Percentiles rank a stretch among this genome's conserved stretches.
Evolutionary conservation across 2,797 vertebrate species (phyloP).

Genomic region (Avahi laniger): DNA sequence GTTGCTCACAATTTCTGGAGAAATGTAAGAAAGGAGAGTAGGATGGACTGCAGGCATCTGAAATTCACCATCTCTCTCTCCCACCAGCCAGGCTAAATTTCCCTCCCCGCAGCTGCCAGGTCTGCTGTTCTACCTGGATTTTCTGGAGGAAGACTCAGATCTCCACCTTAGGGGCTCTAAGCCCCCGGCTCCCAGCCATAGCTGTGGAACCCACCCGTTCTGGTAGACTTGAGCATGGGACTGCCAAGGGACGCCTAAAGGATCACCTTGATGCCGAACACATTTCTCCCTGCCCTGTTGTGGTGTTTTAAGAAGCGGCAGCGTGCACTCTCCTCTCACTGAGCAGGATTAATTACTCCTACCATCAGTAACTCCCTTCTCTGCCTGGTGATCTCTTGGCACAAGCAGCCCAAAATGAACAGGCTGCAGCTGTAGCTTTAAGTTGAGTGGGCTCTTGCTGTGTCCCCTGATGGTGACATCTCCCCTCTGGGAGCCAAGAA

Average conservation of each 20-base stretch:
- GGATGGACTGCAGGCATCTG: not conserved
- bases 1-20: not conserved
- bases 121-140: not conserved
- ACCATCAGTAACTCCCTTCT: not conserved
- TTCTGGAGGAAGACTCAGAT: not conserved
- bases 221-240: not conserved
- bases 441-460: not conserved
- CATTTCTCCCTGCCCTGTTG: fast-evolving
- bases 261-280: not conserved
- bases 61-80: not conserved
- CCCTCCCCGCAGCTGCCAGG: not conserved
- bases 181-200: not conserved
- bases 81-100: not conserved
- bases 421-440: not conserved
- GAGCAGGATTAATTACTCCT: too few species aligned
- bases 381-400: too few species aligned
- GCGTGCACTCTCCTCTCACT: fast-evolving
- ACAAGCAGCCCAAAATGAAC: not conserved
- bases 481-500: not conserved
- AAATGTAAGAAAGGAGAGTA: not conserved
- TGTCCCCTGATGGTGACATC: not conserved
- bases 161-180: not conserved
- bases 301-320: not conserved
- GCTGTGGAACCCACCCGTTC: not conserved
- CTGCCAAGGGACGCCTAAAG: not conserved